A percentile compares a stretch with the other conserved stretches of the same genome.
These are phyloP conservation scores for Hydrolagus affinis DNA, from an alignment of 2,113 vertebrate species.

Conservation along the genomic window DNA sequence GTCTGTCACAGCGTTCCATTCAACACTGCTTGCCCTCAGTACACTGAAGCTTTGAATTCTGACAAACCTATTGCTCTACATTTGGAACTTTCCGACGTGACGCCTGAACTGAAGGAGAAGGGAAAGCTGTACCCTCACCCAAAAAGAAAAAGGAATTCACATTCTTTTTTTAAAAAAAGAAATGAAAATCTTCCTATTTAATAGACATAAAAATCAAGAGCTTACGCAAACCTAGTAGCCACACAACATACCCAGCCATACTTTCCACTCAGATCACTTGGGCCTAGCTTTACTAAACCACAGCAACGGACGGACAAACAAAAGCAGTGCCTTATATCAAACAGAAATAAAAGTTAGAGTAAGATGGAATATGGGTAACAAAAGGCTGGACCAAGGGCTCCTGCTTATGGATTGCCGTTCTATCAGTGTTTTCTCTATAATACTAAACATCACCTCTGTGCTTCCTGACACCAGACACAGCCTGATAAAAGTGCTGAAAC, in stretches of 20 bases:
- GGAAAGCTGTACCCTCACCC: neutral
- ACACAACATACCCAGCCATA: slow-evolving; percentile 18
- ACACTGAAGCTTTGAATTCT: slow-evolving; percentile 27
- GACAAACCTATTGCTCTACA: slow-evolving; percentile 21
- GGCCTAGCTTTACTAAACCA: neutral
- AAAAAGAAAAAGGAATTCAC: neutral
- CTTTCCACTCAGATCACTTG: neutral
- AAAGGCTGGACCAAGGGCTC: neutral
- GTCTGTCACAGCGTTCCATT: too few relatives aligned
- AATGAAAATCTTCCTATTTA: neutral
- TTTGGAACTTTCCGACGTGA: neutral
- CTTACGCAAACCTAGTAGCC: slow-evolving; percentile 19
- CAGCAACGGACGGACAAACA: neutral
- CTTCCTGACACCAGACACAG: too few relatives aligned
- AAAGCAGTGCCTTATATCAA: neutral
- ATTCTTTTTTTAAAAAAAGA: neutral
- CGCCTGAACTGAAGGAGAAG: neutral
- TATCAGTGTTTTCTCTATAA: neutral
- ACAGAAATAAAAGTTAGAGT: neutral
- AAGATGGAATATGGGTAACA: neutral
- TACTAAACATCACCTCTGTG: too few relatives aligned
- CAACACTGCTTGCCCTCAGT: too few relatives aligned
- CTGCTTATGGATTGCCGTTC: too few relatives aligned
- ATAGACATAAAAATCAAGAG: neutral
- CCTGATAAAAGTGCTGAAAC: too few relatives aligned